phyloP scores from a whole-genome alignment of 2,113 vertebrate species.

The Rissa tridactyla region DNA sequence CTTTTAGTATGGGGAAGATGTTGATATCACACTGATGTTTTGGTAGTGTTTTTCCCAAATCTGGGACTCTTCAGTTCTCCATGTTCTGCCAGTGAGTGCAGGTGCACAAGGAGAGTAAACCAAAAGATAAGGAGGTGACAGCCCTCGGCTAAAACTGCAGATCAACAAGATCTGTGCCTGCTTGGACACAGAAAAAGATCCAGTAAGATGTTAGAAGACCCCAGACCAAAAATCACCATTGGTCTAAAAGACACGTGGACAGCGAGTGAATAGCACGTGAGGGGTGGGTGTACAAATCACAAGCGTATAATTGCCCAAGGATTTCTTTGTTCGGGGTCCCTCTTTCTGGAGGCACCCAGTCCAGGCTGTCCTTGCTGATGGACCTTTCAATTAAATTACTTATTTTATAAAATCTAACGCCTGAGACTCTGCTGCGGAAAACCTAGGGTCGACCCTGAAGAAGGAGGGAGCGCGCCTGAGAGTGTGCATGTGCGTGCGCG shows the following conservation, averaged over 20 bases:
- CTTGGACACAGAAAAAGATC: neutral
- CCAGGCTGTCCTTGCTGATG: neutral
- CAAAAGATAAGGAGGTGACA: neutral
- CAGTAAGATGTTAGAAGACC: neutral
- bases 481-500: neutral
- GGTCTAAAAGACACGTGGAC: neutral
- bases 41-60: neutral
- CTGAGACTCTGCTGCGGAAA: neutral
- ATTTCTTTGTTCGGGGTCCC: neutral
- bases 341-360: neutral
- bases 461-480: neutral
- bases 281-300: neutral
- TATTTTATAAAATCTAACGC: neutral
- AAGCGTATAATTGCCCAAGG: neutral
- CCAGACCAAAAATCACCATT: neutral
- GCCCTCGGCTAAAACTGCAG: neutral
- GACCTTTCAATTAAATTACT: neutral
- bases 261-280: neutral
- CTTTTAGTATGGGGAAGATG: neutral
- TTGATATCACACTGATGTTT: neutral
- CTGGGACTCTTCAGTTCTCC: neutral
- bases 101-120: neutral
- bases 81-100: neutral
- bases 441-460: neutral
- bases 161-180: neutral